Evolutionary conservation across 1,140 invertebrate genomes (phyloP).

Genomic region (Colletes gigas): DNA sequence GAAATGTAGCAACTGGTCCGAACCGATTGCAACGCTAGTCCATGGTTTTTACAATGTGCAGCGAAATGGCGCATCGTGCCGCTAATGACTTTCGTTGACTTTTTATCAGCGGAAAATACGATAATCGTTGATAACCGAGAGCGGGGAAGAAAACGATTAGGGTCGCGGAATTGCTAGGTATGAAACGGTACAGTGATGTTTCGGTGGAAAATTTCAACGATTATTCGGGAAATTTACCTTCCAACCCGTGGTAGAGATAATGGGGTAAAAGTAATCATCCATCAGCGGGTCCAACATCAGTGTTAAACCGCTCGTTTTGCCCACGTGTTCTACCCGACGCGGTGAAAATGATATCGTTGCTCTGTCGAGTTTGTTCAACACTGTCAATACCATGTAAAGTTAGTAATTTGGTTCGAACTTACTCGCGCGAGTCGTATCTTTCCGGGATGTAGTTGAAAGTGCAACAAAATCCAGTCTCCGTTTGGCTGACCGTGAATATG

Average conservation of each 20-base stretch:
- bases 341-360: too few relatives aligned
- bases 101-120: conserved; percentile 17
- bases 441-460: conserved; percentile 81
- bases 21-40: background rate
- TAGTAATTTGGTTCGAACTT: background rate
- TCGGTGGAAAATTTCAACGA: too few relatives aligned
- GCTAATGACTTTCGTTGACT: conserved; percentile 32
- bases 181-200: too few relatives aligned
- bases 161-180: background rate
- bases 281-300: conserved; percentile 77
- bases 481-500: conserved; percentile 78
- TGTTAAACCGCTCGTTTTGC: conserved; percentile 72
- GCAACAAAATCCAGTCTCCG: conserved; percentile 82
- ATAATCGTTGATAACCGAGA: conserved; percentile 14
- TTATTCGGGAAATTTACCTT: conserved; percentile 48
- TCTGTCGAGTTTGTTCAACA: too few relatives aligned
- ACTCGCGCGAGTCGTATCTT: conserved; percentile 52
- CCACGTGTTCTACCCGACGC: conserved; percentile 27
- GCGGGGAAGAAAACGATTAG: conserved; percentile 11
- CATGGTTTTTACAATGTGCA: conserved; percentile 4
- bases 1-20: background rate
- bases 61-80: background rate
- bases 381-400: too few relatives aligned
- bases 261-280: conserved; percentile 81
- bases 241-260: conserved; percentile 67